Base-by-base conservation (phyloP, 1,140 invertebrate species). In the Tribolium castaneum region DNA sequence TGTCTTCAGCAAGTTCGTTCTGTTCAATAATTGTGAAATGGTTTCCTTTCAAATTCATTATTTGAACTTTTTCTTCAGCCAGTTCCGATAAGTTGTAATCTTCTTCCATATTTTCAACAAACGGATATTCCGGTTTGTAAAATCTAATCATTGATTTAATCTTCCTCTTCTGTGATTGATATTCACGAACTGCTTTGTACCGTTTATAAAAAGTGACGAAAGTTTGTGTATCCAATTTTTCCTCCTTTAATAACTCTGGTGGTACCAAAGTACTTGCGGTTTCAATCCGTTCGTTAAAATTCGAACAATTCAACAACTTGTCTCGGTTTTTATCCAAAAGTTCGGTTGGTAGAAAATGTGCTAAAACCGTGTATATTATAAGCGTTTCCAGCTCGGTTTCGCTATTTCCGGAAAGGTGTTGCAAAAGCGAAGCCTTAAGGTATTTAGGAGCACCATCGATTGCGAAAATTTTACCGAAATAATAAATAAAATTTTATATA, bases 391-490 rank as follows among this genome's bases (percentile, higher is more conserved):
- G 5, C 5, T 30, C 25, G 5, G 4, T 30, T 30, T 30, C 25
- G 6, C 4, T 30, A 30, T 30, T 30, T 30, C 25, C 25, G 25
- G 25, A 30, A 30, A 30, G 25, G 25, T 30, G 25, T 6, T 30
- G 25, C 5, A 30, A 30, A 30, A 30, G 4, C 5, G 25, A 30
- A 30, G 25, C 25, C 5, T 30, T 30, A 4, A 30, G 25, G 6
- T 30, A 30, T 30, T 30, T 30, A 30, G 91, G 91, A 3, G 90
- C 86, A 12, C 91, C 90, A 83, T 92, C 91, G 5, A 92, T 84
- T 6, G 89, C 87, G 82, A 91, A 87, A 5, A 92, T 66, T 56
- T 86, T 86, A 0, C 91, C 91, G 19, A 80, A 83, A 54, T 85
- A 87, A 78, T n/a, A n/a, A n/a, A n/a, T n/a, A n/a, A n/a, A n/a